Evolutionary conservation across 2,888 invertebrate genomes (phyloP), one percentile per base, ranked within the genome.

Genomic region (Coenonympha glycerion): DNA sequence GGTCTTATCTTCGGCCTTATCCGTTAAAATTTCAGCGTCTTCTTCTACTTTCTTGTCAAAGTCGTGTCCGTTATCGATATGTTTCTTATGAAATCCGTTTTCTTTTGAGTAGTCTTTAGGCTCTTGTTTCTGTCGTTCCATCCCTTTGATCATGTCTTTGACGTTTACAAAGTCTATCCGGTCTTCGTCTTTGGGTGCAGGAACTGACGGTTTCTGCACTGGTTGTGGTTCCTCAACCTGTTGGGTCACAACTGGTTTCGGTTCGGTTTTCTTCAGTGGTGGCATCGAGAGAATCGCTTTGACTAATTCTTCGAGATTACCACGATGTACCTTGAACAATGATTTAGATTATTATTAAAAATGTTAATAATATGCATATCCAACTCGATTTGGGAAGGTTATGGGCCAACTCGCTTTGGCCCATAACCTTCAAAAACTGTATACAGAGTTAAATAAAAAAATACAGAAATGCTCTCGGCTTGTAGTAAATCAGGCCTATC

Each of bases 141-240:
- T 89, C 58, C 90, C 91, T 68, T 90, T 90, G 36, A 91, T 89
- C 9, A 91, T 71, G 63, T 90, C 90, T 70, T 88, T 88, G 13
- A 91, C 90, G 51, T 88, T 88, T n/a, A 88, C 81, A 47, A 87
- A 88, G 52, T 89, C 89, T 28, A 87, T 85, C 53, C 87, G 78
- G 47, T 88, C 83, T 56, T 88, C 87, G 52, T 88, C 83, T 50
- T 82, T 82, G 2, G 63, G 59, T 4, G 60, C 51, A 1, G 63
- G 70, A 63, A 68, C 62, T 0, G 19, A 22, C 8, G 68, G 62
- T 54, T 75, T 79, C 0, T 63, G 36, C 1, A 57, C 50, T 0
- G 66, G 57, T 56, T 77, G 34, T 2, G 73, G 62, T 57, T 84
- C 80, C 28, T 79, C 82, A 2, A 62, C 60, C 36, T 69, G 67